Conservation (phyloP, 2,113 vertebrate genomes). For the Ptilonorhynchus violaceus region DNA sequence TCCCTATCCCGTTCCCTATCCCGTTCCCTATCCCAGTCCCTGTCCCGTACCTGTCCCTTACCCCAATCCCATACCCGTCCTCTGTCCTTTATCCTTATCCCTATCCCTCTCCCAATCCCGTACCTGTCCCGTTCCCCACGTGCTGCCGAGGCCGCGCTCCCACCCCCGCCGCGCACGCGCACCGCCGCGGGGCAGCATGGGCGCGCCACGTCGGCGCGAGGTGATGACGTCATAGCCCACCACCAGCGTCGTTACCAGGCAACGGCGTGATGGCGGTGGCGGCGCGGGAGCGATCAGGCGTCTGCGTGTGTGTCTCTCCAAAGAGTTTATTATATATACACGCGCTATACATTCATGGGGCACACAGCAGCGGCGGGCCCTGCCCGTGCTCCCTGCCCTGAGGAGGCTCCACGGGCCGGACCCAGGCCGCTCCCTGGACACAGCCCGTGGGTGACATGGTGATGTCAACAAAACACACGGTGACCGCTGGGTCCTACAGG, state of each 20-base stretch:
- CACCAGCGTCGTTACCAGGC: background rate
- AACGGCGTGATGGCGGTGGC: background rate
- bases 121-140: background rate
- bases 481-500: fast-evolving
- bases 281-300: background rate
- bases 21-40: too few relatives aligned
- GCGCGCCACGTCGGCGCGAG: fast-evolving
- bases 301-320: background rate
- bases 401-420: background rate
- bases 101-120: background rate
- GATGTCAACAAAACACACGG: background rate
- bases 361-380: background rate
- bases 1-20: too few relatives aligned
- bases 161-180: background rate
- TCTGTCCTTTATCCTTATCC: background rate
- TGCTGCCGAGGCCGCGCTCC: background rate
- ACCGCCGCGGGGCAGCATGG: background rate
- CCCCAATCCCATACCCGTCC: background rate
- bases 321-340: background rate
- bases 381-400: background rate
- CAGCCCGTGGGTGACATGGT: background rate
- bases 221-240: fast-evolving
- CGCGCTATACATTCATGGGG: background rate
- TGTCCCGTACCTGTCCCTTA: background rate
- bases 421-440: background rate